phyloP scores from a whole-genome alignment of 2,113 vertebrate species.

The Pangasianodon gigas region DNA sequence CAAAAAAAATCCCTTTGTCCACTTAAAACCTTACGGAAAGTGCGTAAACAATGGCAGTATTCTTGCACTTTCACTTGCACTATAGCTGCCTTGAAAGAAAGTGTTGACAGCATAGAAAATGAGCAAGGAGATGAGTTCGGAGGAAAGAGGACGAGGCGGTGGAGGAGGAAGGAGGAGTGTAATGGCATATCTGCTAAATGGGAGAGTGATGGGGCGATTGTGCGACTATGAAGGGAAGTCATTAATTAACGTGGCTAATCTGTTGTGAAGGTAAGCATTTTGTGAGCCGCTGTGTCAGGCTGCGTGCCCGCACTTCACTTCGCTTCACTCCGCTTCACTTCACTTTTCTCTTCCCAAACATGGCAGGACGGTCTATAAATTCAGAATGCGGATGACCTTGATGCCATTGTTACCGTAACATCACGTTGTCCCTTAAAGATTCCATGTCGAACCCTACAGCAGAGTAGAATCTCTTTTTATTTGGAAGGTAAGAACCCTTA shows the following conservation, averaged over 20 bases:
- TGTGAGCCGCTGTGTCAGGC: constrained; percentile 26
- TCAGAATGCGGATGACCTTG: neutral
- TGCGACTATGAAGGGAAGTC: constrained; percentile 42
- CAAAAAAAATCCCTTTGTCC: neutral
- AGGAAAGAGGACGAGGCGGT: neutral
- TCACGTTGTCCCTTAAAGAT: neutral
- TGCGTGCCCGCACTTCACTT: constrained; percentile 13
- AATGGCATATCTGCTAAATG: constrained; percentile 45
- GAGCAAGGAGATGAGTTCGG: neutral
- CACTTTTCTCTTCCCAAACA: neutral
- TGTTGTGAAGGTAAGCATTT: constrained; percentile 51
- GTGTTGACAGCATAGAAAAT: constrained; percentile 9
- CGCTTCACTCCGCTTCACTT: constrained; percentile 2
- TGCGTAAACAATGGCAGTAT: neutral
- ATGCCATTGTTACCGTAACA: neutral
- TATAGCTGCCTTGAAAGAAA: neutral
- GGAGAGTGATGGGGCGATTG: constrained; percentile 44
- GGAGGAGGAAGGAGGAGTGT: constrained; percentile 15
- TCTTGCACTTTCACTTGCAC: neutral
- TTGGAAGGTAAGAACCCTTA: neutral
- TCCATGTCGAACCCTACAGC: neutral
- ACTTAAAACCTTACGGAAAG: neutral
- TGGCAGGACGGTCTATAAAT: neutral
- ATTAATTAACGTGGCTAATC: constrained; percentile 56
- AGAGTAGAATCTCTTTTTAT: neutral